These are phyloP conservation scores for Ciona savignyi DNA, from an alignment of 23 tunicate species.

Conservation along the genomic window DNA sequence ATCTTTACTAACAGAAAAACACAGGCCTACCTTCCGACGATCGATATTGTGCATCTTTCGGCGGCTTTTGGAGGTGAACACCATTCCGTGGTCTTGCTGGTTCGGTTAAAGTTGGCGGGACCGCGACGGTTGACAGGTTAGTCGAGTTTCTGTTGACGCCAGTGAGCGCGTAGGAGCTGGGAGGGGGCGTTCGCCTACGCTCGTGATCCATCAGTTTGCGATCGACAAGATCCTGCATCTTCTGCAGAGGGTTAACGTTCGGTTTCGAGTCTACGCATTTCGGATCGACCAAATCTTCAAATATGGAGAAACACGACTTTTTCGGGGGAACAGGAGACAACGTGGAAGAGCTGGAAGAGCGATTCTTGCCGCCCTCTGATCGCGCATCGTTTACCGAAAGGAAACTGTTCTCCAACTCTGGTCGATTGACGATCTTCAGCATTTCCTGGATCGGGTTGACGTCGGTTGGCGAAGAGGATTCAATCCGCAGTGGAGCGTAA, in stretches of 20 bases:
- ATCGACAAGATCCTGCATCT: conserved; percentile 54
- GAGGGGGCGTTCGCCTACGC: too few relatives aligned
- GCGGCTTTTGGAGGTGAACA: background rate
- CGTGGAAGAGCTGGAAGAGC: background rate
- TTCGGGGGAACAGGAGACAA: conserved; percentile 10
- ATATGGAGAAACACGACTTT: conserved; percentile 14
- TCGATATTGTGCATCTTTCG: background rate
- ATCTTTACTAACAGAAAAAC: too few relatives aligned
- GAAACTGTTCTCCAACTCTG: conserved; percentile 13
- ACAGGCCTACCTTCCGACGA: background rate
- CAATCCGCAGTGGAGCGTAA: conserved; percentile 4
- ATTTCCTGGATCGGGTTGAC: conserved; percentile 82
- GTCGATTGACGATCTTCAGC: conserved; percentile 60
- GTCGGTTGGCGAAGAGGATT: background rate
- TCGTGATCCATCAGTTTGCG: background rate
- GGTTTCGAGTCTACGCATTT: conserved; percentile 7
- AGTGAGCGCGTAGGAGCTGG: too few relatives aligned
- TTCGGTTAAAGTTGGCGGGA: too few relatives aligned
- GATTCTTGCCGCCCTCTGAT: background rate
- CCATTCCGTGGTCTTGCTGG: background rate
- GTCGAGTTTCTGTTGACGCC: too few relatives aligned
- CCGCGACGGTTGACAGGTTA: too few relatives aligned
- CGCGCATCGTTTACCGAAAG: background rate
- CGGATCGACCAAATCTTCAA: conserved; percentile 27
- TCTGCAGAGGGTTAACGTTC: conserved; percentile 28